phyloP scores from a whole-genome alignment of 2,888 invertebrate species.

The Lithophane leautieri region DNA sequence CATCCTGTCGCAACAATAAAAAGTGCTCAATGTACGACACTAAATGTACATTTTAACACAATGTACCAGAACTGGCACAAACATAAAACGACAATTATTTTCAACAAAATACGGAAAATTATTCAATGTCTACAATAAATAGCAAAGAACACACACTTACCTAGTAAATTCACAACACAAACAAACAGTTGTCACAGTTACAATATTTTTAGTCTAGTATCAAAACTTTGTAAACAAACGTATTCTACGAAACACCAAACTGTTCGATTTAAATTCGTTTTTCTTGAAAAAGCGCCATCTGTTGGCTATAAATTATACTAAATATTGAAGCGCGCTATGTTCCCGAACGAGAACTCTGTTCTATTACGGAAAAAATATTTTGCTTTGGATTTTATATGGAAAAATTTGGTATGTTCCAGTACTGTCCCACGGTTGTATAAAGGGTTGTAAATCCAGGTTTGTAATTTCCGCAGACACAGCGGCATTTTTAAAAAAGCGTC shows the following conservation, averaged over 20 bases:
- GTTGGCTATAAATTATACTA: slow-evolving; percentile 6
- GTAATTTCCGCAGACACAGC: not conserved
- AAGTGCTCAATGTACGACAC: slow-evolving; percentile 24
- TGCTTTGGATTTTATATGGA: not conserved
- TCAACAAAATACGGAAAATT: slow-evolving; percentile 10
- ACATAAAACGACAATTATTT: slow-evolving; percentile 19
- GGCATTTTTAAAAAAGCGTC: not conserved
- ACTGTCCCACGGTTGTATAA: slow-evolving; percentile 11
- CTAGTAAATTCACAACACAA: slow-evolving; percentile 21
- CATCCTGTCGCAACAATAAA: slow-evolving; percentile 21
- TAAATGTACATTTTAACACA: slow-evolving; percentile 12
- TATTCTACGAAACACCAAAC: slow-evolving; percentile 38
- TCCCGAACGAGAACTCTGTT: slow-evolving; percentile 1
- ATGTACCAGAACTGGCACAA: slow-evolving; percentile 20
- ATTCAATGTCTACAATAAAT: slow-evolving; percentile 21
- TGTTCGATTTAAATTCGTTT: slow-evolving; percentile 2
- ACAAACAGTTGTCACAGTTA: slow-evolving; percentile 3
- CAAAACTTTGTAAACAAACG: slow-evolving; percentile 1
- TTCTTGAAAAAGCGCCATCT: slow-evolving; percentile 7
- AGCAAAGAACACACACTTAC: slow-evolving; percentile 25
- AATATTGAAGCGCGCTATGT: slow-evolving; percentile 16
- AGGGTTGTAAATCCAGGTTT: not conserved
- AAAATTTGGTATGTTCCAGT: slow-evolving; percentile 5
- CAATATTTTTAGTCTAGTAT: not conserved
- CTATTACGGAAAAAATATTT: not conserved